Evolutionary conservation across 2,113 vertebrate species (phyloP).

Genomic region (Alethe diademata): DNA sequence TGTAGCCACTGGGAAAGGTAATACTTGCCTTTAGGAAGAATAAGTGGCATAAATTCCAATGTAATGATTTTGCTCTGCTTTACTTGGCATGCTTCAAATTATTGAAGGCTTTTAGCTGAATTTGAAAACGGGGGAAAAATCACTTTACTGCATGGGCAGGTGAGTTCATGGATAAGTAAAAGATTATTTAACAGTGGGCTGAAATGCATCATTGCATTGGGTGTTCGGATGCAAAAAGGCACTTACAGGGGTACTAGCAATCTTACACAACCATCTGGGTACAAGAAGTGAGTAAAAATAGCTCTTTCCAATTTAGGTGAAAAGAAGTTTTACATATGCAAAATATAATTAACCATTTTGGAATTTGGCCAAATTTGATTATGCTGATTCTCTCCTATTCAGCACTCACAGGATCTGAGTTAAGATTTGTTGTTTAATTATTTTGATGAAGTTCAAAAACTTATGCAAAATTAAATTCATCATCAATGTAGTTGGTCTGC

Average conservation of each 20-base stretch:
- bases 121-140: neutral
- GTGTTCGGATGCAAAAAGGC: neutral
- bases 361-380: slow-evolving; percentile 59
- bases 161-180: neutral
- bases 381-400: slow-evolving; percentile 20
- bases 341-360: slow-evolving; percentile 66
- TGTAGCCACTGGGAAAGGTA: slow-evolving; percentile 99
- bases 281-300: slow-evolving; percentile 53
- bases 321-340: slow-evolving; percentile 62
- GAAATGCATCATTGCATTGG: neutral
- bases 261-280: neutral
- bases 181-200: neutral
- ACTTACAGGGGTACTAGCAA: neutral
- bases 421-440: slow-evolving; percentile 53
- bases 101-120: neutral
- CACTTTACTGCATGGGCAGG: neutral
- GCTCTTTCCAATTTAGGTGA: slow-evolving; percentile 56
- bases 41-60: neutral
- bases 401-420: slow-evolving; percentile 44
- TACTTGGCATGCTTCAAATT: neutral
- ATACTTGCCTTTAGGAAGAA: neutral
- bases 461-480: neutral
- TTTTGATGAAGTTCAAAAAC: slow-evolving; percentile 35
- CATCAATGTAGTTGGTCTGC: neutral
- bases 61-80: neutral